Evolutionary conservation across 2,888 invertebrate species (phyloP).

Genomic region (Panopea generosa): DNA sequence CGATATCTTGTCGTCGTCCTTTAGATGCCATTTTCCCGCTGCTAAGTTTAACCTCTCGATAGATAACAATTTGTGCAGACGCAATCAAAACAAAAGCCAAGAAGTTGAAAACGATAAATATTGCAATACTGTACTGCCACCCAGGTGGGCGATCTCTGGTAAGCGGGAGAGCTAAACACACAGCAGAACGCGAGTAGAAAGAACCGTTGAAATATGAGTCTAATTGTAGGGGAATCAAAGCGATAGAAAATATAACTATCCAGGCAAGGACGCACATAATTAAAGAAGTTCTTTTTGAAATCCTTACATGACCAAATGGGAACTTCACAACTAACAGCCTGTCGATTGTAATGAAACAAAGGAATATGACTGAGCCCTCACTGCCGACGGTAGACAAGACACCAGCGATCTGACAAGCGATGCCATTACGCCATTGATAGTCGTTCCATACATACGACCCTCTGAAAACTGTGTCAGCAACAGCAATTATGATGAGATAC

Average conservation of each 20-base stretch:
- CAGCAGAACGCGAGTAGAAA: slow-evolving; percentile 80
- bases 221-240: slow-evolving; percentile 79
- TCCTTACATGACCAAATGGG: slow-evolving; percentile 85
- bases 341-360: slow-evolving; percentile 88
- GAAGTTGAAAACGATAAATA: slow-evolving; percentile 82
- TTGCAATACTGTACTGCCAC: slow-evolving; percentile 82
- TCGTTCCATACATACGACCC: slow-evolving; percentile 66
- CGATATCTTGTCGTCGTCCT: slow-evolving; percentile 63
- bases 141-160: slow-evolving; percentile 80
- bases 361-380: slow-evolving; percentile 88
- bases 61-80: slow-evolving; percentile 80
- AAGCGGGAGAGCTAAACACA: slow-evolving; percentile 83
- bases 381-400: slow-evolving; percentile 85
- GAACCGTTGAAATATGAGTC: slow-evolving; percentile 75
- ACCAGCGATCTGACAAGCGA: slow-evolving; percentile 67
- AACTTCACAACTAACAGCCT: slow-evolving; percentile 88
- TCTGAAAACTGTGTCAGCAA: slow-evolving; percentile 61
- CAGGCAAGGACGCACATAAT: slow-evolving; percentile 70
- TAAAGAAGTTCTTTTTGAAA: slow-evolving; percentile 69
- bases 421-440: slow-evolving; percentile 63
- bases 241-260: slow-evolving; percentile 73
- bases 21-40: slow-evolving; percentile 16
- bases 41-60: slow-evolving; percentile 63
- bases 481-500: slow-evolving; percentile 64
- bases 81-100: slow-evolving; percentile 79